Base-by-base conservation (phyloP, 2,797 vertebrate species). In the Melanotaenia nigrans region DNA sequence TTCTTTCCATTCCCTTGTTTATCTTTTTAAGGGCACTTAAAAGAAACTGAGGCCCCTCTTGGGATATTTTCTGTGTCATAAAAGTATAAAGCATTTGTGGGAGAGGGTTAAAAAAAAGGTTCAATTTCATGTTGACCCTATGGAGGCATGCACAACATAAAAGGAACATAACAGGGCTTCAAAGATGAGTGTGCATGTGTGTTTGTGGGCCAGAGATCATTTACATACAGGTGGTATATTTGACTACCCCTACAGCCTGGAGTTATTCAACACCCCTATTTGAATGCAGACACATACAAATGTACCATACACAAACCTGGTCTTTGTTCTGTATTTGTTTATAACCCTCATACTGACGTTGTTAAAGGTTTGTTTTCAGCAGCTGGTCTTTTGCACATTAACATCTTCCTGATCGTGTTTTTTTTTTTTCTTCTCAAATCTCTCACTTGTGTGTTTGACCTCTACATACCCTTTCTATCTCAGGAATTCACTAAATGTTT, bases 181-280 rank as follows among this genome's bases (percentile, higher is more conserved):
- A 82, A 60, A 73, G 64, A 18, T 49, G 8, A 13, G 53, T 47
- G 38, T 78, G 61, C 53, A 14, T 49, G 45, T 73, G 28, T 38
- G 32, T 51, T 59, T 54, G 59, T 58, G 68, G 47, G 57, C 36
- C 66, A 20, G 40, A 71, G 68, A 73, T 88, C 55, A 89, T 93
- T 94, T 93, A 66, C 92, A 92, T 93, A 90, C 91, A 94, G 90
- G 91, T 94, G 93, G 84, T 61, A 75, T 77, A 91, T 93, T 92
- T 93, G 87, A 83, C 78, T 92, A 57, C 47, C 36, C 63, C 42
- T 79, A 58, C 65, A 32, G 58, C 47, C 80, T 30, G 10, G 59
- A 74, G 86, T 82, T 63, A 83, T 89, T 81, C 42, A 56, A 77
- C 65, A 73, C 45, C 74, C 75, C 71, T 75, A 85, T 88, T 89